phyloP scores from a whole-genome alignment of 2,797 vertebrate species.

The Chrysocyon brachyurus region DNA sequence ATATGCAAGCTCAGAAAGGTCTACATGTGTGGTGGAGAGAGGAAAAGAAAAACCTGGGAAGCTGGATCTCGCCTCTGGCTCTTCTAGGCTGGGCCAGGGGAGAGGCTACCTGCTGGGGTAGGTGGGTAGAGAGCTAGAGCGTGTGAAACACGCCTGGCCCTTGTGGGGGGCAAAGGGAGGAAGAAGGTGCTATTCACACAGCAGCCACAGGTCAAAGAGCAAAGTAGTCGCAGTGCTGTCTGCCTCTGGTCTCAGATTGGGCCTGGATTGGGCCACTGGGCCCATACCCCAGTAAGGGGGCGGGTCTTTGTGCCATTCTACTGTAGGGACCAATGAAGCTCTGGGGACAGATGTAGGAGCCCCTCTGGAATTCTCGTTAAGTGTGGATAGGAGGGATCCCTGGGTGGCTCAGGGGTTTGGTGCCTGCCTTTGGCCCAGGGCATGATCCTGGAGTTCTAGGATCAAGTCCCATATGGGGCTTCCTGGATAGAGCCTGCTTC shows the following conservation, averaged over 20 bases:
- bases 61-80: not conserved
- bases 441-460: no score
- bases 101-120: not conserved
- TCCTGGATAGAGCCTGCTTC: no score
- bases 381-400: no score
- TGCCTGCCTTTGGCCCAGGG: no score
- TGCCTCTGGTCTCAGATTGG: not conserved
- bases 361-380: no score
- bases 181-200: not conserved
- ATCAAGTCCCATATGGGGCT: no score
- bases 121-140: not conserved
- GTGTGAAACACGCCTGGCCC: not conserved
- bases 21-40: not conserved
- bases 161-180: not conserved
- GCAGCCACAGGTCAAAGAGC: slow-evolving; percentile 63
- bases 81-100: not conserved
- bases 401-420: no score
- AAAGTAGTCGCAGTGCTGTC: not conserved
- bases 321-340: not conserved
- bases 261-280: slow-evolving; percentile 5
- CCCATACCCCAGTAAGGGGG: slow-evolving; percentile 1
- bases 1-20: not conserved
- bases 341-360: not conserved
- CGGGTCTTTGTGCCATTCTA: not conserved
- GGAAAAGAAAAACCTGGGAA: not conserved